phyloP scores from a whole-genome alignment of 2,888 invertebrate species.

The Agonopterix arenella region DNA sequence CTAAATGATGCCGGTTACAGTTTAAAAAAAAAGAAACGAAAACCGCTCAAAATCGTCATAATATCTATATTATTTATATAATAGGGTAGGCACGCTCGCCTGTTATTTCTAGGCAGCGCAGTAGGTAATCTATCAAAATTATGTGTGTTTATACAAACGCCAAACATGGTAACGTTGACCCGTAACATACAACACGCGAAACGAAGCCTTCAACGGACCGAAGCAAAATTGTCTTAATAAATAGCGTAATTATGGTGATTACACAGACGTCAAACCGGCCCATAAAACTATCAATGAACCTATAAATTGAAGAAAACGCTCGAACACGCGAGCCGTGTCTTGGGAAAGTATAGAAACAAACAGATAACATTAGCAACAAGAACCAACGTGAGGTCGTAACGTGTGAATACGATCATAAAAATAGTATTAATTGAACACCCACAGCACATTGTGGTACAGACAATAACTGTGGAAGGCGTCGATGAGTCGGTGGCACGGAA shows the following conservation, averaged over 20 bases:
- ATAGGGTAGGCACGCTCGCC: background rate
- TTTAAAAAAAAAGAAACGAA: too few species aligned
- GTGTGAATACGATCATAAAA: conserved; percentile 58
- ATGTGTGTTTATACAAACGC: conserved; percentile 4
- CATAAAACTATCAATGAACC: conserved; percentile 56
- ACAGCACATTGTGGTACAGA: conserved; percentile 41
- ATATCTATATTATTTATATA: too few species aligned
- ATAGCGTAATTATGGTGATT: conserved; percentile 51
- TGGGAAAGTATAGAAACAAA: conserved; percentile 50
- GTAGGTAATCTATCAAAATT: conserved; percentile 2
- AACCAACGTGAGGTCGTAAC: conserved; percentile 34
- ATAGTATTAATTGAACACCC: conserved; percentile 54
- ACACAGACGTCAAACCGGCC: conserved; percentile 43
- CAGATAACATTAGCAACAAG: conserved; percentile 38
- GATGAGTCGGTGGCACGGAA: conserved; percentile 58
- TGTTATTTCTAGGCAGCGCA: background rate
- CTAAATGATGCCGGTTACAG: too few species aligned
- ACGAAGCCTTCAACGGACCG: conserved; percentile 7
- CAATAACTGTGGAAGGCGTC: conserved; percentile 50
- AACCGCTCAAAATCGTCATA: too few species aligned
- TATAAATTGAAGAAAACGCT: conserved; percentile 53
- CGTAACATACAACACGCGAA: conserved; percentile 3
- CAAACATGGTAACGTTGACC: conserved; percentile 4
- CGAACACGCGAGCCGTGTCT: conserved; percentile 41
- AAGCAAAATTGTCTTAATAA: conserved; percentile 37